Evolutionary conservation across 2,113 vertebrate genomes (phyloP), one percentile per base, ranked within the genome.

Genomic region (Laterallus jamaicensis): DNA sequence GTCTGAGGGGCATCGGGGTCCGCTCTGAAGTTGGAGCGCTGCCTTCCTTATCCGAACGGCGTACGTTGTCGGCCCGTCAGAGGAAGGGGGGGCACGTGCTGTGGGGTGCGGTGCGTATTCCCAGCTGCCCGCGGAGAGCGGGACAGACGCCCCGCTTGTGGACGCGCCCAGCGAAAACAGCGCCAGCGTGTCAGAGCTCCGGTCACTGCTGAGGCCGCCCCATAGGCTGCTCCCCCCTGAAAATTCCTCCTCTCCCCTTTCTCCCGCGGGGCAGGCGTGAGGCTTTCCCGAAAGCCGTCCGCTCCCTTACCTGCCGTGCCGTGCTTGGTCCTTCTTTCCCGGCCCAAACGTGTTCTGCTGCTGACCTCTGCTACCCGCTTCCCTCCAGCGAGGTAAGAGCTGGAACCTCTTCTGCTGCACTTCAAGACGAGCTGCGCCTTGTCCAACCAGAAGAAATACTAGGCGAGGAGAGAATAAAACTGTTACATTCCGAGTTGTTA

Each of bases 171-270:
- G 19, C 29, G 62, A 59, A 8, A 15, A 12, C 21, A 9, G 3
- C 8, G 12, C 35, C 35, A 5, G 59, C 3, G 21, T 6, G 59
- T 32, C 12, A 3, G 32, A 39, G 47, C 47, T 75, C 3, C 55
- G 4, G 47, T 5, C 25, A 1, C 47, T 20, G 55, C 39, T 26
- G 10, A 22, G 56, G 32, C 13, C 1, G 11, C 20, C 15, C 4
- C 3, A 0, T 0, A 4, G 7, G 32, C 11, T 5, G 0, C 7
- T 26, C 20, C 1, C 0, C 3, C 4, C 5, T 2, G 9, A 0
- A 2, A 24, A 8, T 5, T 14, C 8, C 10, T 5, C 9, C 7
- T 26, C 2, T 20, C 2, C 22, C 2, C 3, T 12, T 9, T 24
- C 1, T 25, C 6, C 4, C 4, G 2, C 14, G 3, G 9, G 31